Base-by-base conservation (phyloP, 2,113 vertebrate genomes). In the Mastomys natalensis region DNA sequence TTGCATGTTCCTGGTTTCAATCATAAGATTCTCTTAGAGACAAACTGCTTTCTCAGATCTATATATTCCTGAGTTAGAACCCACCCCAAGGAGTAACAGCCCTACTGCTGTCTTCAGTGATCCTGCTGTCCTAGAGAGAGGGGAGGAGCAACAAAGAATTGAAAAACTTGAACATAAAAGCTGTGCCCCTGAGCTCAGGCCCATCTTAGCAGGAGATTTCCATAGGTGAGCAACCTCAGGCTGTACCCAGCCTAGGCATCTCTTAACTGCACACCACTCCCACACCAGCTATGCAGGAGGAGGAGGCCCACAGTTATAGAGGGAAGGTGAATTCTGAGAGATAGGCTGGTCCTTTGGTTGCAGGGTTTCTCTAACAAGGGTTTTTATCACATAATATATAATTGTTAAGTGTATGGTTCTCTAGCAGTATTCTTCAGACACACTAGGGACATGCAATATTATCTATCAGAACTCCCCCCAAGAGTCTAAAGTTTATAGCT, bases 211-310 rank as follows among this genome's bases (percentile, higher is more conserved):
- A 68, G 29, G 66, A 68, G 66, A 10, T 34, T 34, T 68, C 66
- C 31, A 68, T 1, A 34, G 64, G 26, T 29, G 26, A 29, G 3
- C 62, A 31, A 66, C 64, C 64, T 66, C 64, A 66, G 26, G 64
- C 10, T 2, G 0, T 34, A 31, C 34, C 34, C 19, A 17, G 3
- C 24, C 1, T 3, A 40, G 45, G 8, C 8, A 37, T 48, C 24
- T 29, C 31, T 37, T 5, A 4, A 2, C 7, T 12, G 10, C 53
- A n/a, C 15, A 3, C n/a, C 51, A 11, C 19, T 60, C 43, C 6
- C 51, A 40, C 16, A 62, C 40, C 37, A n/a, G 48, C 11, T 45
- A 11, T 4, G 10, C 9, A 51, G 31, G 31, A 68, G 62, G 70
- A 60, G 62, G 0, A 73, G 22, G 64, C 72, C 40, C 40, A 40